A percentile compares a stretch with the other conserved stretches of the same genome.
These are phyloP conservation scores for Euplagia quadripunctaria DNA, from an alignment of 2,888 invertebrate species.

Conservation along the genomic window DNA sequence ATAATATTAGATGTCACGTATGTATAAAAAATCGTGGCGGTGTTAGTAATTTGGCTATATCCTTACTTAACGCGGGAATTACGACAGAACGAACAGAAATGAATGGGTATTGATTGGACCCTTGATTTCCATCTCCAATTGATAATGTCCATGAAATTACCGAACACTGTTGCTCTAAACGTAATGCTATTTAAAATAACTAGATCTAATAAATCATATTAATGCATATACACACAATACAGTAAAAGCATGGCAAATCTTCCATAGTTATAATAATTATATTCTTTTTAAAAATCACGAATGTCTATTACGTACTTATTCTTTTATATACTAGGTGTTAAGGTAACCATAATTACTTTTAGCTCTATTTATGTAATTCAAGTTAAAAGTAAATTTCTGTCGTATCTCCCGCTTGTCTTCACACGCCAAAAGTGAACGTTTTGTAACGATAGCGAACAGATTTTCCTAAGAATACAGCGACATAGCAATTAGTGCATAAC, in stretches of 20 bases:
- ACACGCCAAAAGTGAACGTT: slow-evolving; percentile 41
- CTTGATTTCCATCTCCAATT: background rate
- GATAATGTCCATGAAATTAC: background rate
- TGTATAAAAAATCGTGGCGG: background rate
- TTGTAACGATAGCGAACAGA: slow-evolving; percentile 58
- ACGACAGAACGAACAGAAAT: slow-evolving; percentile 26
- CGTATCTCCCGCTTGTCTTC: slow-evolving; percentile 14
- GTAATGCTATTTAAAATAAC: background rate
- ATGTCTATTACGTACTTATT: slow-evolving; percentile 5
- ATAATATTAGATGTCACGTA: background rate
- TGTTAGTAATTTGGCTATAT: slow-evolving; percentile 9
- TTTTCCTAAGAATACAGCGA: slow-evolving; percentile 72
- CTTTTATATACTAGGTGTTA: slow-evolving; percentile 6
- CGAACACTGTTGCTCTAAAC: background rate
- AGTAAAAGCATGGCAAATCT: slow-evolving; percentile 13
- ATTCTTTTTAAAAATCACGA: background rate
- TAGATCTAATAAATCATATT: background rate
- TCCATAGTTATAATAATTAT: slow-evolving; percentile 4
- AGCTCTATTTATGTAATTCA: background rate
- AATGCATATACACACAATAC: background rate
- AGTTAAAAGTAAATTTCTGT: slow-evolving; percentile 5
- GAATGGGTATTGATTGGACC: background rate
- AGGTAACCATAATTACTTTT: background rate
- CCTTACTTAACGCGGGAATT: slow-evolving; percentile 26
- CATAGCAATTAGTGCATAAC: slow-evolving; percentile 64